Conservation (phyloP, 1,140 invertebrate species). For the Alviniconcha marisindica region DNA sequence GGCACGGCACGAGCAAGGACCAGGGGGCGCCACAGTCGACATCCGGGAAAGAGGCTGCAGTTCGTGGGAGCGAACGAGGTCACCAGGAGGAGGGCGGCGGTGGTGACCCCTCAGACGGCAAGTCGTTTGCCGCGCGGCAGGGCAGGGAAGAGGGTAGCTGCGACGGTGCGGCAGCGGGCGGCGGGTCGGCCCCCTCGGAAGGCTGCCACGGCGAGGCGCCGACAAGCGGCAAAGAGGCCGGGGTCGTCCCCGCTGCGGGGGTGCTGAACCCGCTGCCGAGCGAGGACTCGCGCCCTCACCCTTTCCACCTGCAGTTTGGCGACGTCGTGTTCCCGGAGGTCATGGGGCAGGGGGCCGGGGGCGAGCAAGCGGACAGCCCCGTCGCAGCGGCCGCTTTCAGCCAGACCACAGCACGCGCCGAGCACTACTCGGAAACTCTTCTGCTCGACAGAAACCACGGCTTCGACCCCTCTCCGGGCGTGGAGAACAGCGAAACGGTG, state of each 20-base stretch:
- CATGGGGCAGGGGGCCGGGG: background rate
- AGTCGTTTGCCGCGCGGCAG: too few relatives aligned
- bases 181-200: too few relatives aligned
- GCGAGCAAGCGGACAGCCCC: background rate
- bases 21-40: background rate
- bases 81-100: background rate
- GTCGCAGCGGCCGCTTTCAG: background rate
- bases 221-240: background rate
- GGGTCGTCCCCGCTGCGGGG: background rate
- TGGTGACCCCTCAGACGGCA: background rate
- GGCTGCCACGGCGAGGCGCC: too few relatives aligned
- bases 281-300: background rate
- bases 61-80: too few relatives aligned
- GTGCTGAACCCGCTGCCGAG: background rate
- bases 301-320: constrained; percentile 21
- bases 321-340: constrained; percentile 8
- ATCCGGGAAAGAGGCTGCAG: too few relatives aligned
- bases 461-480: background rate
- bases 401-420: background rate
- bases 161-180: background rate
- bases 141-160: background rate
- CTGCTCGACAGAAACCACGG: background rate
- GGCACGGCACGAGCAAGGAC: background rate
- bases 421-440: background rate
- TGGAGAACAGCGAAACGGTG: background rate